phyloP scores from a whole-genome alignment of 2,797 vertebrate species.

The Fistularia tabacaria region DNA sequence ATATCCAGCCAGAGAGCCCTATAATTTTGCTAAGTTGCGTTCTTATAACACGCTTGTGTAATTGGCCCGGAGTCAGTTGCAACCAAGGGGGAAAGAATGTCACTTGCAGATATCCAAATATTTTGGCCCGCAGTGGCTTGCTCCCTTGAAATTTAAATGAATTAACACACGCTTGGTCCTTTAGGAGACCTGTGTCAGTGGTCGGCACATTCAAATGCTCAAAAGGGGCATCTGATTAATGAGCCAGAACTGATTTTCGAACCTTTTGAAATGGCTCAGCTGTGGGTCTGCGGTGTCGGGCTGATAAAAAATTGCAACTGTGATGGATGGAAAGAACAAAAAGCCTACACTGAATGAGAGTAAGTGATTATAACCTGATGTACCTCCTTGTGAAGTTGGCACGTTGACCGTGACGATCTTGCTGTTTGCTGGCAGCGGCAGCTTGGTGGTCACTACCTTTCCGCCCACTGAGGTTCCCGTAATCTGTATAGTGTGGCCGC shows the following conservation, averaged over 20 bases:
- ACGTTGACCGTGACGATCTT: constrained; percentile 98
- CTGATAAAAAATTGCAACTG: constrained; percentile 31
- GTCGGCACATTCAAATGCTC: constrained; percentile 23
- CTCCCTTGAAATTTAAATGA: constrained; percentile 15
- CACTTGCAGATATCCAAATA: no score
- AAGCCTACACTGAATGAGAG: constrained; percentile 14
- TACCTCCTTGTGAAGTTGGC: constrained; percentile 96
- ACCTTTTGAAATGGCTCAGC: constrained; percentile 22
- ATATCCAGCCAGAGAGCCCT: constrained; percentile 3
- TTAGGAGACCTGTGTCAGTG: neutral
- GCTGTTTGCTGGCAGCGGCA: constrained; percentile 96
- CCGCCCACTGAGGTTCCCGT: constrained; percentile 89
- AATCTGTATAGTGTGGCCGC: constrained; percentile 96
- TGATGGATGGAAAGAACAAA: constrained; percentile 1
- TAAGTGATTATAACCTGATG: constrained; percentile 33
- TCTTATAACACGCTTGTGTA: constrained; percentile 10
- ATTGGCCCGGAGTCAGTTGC: constrained; percentile 10
- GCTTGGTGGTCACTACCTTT: constrained; percentile 92
- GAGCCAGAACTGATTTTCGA: constrained; percentile 28
- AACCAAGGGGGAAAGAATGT: constrained; percentile 30
- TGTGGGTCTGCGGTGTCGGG: constrained; percentile 20
- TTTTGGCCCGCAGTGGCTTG: no score
- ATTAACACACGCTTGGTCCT: constrained; percentile 21
- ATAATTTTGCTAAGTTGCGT: constrained; percentile 1
- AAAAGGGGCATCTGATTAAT: constrained; percentile 30